These are phyloP conservation scores for Trichechus manatus DNA, from an alignment of 2,113 vertebrate genomes.

Conservation along the genomic window DNA sequence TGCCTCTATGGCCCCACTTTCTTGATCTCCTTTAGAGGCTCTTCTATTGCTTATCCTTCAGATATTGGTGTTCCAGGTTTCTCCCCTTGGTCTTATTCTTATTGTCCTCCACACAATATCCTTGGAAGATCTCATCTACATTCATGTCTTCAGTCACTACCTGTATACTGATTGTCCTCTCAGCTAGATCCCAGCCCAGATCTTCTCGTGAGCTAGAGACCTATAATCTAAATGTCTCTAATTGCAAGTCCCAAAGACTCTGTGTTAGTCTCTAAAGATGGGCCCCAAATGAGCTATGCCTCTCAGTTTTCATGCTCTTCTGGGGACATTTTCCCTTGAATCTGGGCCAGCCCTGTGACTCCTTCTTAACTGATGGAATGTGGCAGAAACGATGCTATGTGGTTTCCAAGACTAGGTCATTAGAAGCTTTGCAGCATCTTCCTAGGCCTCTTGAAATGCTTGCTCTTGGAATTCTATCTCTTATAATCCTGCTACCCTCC, in stretches of 20 bases:
- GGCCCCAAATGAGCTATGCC: background rate
- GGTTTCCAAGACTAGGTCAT: background rate
- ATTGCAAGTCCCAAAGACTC: background rate
- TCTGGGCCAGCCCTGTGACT: background rate
- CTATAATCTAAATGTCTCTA: background rate
- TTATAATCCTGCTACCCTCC: background rate
- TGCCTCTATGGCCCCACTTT: background rate
- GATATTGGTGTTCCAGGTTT: background rate
- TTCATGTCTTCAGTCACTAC: background rate
- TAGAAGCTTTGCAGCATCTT: background rate
- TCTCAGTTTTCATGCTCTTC: background rate
- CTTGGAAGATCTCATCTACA: background rate
- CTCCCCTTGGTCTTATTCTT: background rate
- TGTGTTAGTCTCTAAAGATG: background rate
- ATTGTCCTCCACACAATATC: accelerated
- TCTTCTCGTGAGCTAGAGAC: background rate
- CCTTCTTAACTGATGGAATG: background rate
- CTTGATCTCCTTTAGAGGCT: background rate
- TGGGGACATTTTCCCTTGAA: background rate
- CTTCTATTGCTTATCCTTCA: background rate
- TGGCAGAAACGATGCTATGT: background rate
- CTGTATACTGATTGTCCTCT: background rate
- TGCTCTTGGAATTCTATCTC: background rate
- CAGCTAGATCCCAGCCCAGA: background rate
- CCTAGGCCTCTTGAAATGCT: background rate